Conservation (phyloP, 2,113 vertebrate species). For the Centrocercus urophasianus region DNA sequence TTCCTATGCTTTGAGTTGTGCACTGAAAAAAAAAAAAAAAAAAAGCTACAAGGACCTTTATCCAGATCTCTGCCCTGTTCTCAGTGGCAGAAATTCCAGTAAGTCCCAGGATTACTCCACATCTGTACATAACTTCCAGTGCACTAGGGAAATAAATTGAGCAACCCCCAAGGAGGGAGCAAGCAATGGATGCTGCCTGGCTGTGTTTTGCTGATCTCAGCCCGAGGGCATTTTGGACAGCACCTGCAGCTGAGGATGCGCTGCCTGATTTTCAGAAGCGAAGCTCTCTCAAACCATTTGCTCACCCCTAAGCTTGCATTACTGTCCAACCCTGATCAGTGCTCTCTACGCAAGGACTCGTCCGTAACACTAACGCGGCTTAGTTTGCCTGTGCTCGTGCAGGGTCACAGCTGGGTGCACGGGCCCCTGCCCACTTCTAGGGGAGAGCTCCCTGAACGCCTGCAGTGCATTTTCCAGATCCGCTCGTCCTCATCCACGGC, state of each 20-base stretch:
- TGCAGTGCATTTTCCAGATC: background rate
- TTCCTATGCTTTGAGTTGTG: background rate
- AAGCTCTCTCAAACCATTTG: background rate
- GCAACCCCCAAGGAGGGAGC: background rate
- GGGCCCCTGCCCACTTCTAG: background rate
- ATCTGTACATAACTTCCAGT: background rate
- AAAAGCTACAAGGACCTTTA: background rate
- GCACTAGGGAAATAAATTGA: background rate
- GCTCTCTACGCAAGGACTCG: background rate
- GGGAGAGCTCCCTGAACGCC: background rate
- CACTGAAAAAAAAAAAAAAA: too few relatives aligned
- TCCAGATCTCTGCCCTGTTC: background rate
- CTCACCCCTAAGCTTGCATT: background rate
- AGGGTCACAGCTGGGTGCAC: fast-evolving
- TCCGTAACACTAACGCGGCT: background rate
- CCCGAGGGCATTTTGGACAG: background rate
- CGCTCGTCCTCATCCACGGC: background rate
- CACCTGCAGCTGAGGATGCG: background rate
- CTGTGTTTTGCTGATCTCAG: background rate
- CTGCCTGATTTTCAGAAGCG: background rate
- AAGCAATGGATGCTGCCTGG: background rate
- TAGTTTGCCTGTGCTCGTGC: background rate
- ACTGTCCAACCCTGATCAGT: background rate
- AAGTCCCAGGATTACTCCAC: background rate
- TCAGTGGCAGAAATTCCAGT: background rate